phyloP scores from a whole-genome alignment of 1,140 invertebrate genomes.

The Atta texana region DNA sequence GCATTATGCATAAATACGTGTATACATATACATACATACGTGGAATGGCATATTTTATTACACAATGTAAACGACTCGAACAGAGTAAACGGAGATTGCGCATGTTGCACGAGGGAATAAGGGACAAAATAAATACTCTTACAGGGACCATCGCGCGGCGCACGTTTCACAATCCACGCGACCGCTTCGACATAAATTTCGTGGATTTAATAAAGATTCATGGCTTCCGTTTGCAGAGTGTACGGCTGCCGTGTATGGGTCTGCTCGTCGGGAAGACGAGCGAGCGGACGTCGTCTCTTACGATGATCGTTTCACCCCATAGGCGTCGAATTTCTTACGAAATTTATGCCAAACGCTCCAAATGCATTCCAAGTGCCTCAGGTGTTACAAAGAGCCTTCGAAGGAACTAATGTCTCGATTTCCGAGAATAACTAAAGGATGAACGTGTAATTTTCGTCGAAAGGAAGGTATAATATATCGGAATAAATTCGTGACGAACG shows the following conservation, averaged over 20 bases:
- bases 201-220: slow-evolving; percentile 79
- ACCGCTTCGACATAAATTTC: slow-evolving; percentile 75
- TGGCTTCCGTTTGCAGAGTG: slow-evolving; percentile 67
- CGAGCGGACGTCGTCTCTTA: slow-evolving; percentile 45
- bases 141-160: slow-evolving; percentile 24
- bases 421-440: background rate
- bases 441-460: background rate
- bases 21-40: background rate
- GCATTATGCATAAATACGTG: background rate
- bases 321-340: slow-evolving; percentile 50
- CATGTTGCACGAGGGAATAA: slow-evolving; percentile 8
- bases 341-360: background rate
- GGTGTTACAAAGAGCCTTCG: background rate
- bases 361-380: background rate
- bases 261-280: slow-evolving; percentile 42
- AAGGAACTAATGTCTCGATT: background rate
- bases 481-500: background rate
- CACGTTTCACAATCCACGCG: slow-evolving; percentile 71
- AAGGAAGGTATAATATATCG: background rate
- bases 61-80: slow-evolving; percentile 59
- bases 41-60: slow-evolving; percentile 23
- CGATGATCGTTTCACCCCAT: slow-evolving; percentile 36
- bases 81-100: slow-evolving; percentile 59
- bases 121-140: slow-evolving; percentile 69
- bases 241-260: slow-evolving; percentile 16